Evolutionary conservation across 2,113 vertebrate species (phyloP).

Genomic region (Halcyon malimbica): DNA sequence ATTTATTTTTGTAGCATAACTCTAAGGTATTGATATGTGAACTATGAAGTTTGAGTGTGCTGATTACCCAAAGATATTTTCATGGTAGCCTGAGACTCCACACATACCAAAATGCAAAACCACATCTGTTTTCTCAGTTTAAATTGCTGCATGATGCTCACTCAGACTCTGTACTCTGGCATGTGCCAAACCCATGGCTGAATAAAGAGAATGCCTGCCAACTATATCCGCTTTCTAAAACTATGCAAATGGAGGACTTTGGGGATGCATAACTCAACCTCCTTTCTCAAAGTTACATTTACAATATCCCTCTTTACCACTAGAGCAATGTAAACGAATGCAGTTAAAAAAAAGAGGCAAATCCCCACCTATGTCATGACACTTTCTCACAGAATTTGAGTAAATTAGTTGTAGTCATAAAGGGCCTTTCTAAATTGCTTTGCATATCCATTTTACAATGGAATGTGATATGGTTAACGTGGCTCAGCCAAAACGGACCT

Average conservation of each 20-base stretch:
- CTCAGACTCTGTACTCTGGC: slow-evolving; percentile 38
- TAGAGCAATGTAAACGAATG: slow-evolving; percentile 21
- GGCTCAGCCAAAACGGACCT: not conserved
- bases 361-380: slow-evolving; percentile 18
- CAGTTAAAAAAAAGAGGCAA: not conserved
- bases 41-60: not conserved
- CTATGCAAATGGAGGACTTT: slow-evolving; percentile 59
- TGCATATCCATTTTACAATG: not conserved
- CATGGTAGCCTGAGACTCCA: slow-evolving; percentile 30
- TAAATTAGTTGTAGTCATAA: slow-evolving; percentile 25
- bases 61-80: slow-evolving; percentile 36
- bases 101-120: slow-evolving; percentile 45
- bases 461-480: not conserved
- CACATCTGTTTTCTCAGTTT: slow-evolving; percentile 68
- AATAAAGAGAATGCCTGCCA: slow-evolving; percentile 56
- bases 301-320: slow-evolving; percentile 49
- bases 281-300: slow-evolving; percentile 46
- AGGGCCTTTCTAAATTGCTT: not conserved
- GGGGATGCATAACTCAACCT: slow-evolving; percentile 56
- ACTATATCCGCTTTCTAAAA: slow-evolving; percentile 65
- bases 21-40: not conserved
- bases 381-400: not conserved
- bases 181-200: slow-evolving; percentile 60
- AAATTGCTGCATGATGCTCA: slow-evolving; percentile 54
- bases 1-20: not conserved